These are phyloP conservation scores for Cairina moschata DNA, from an alignment of 2,113 vertebrate species.

Conservation along the genomic window DNA sequence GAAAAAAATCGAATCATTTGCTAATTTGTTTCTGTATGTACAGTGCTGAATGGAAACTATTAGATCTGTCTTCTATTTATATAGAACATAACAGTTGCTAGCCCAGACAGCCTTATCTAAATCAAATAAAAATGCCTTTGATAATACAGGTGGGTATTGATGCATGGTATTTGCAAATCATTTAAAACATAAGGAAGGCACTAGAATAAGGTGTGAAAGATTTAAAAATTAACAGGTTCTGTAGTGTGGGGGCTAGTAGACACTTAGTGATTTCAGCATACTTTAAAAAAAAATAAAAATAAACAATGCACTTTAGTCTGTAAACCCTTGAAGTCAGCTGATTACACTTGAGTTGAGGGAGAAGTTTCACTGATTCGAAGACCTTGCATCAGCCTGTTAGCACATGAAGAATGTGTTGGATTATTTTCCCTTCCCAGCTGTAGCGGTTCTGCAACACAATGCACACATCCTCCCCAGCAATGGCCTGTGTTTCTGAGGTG, in stretches of 20 bases:
- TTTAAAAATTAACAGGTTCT: not conserved
- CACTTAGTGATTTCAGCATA: not conserved
- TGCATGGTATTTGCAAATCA: not conserved
- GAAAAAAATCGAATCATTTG: not conserved
- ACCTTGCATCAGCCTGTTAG: not conserved
- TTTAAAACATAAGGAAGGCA: not conserved
- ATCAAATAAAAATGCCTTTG: not conserved
- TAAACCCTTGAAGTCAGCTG: not conserved
- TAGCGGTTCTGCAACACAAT: accelerated
- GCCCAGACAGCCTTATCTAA: not conserved
- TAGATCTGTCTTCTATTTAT: not conserved
- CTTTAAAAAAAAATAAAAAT: not conserved
- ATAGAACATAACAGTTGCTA: not conserved
- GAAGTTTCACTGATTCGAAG: not conserved
- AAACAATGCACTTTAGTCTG: not conserved
- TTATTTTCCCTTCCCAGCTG: not conserved
- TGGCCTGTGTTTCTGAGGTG: not conserved
- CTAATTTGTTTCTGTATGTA: not conserved
- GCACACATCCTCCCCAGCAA: not conserved
- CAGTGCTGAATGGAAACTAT: not conserved
- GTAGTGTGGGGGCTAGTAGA: not conserved
- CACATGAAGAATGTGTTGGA: accelerated
- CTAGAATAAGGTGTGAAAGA: not conserved
- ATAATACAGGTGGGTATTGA: not conserved
- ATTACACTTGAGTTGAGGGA: not conserved